Base-by-base conservation (phyloP, 1,140 invertebrate genomes). In the Adoxophyes honmai region DNA sequence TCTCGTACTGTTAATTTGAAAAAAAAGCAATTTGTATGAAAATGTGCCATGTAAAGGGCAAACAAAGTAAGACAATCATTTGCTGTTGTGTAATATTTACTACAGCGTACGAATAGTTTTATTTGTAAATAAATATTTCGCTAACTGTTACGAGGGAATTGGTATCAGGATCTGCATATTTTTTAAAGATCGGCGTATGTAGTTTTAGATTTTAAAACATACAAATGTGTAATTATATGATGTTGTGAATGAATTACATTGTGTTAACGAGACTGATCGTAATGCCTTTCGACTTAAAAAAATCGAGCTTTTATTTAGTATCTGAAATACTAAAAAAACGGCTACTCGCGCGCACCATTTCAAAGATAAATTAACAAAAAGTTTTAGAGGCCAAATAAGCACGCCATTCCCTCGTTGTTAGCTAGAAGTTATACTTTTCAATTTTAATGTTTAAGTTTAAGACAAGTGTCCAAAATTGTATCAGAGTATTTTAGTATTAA, bases 1-100 rank as follows among this genome's bases (percentile, higher is more conserved):
- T 61, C 52, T 54, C 53, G 13, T 34, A 28, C 39, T 42, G 34
- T 42, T 13, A 44, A 42, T 60, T 54, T 34, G 42, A 11, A 35
- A 48, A 42, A 60, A 54, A 35, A 48, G 21, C 39, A 18, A 44
- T 44, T 52, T 34, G 37, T 54, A 55, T 55, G 18, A 55, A 35
- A 61, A 81, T 78, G 79, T 82, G 79, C 79, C 79, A 82, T 82
- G 67, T 44, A 53, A 71, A 60, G 66, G 79, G 73, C 78, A 79
- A 68, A 70, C 64, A 70, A 44, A 14, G n/a, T n/a, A 33, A 36
- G 44, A 39, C 51, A 34, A 52, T 15, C 16, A 16, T 15, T 28
- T 34, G 33, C 18, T 36, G 28, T 7, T 57, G 38, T 57, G 16
- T 57, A 35, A 51, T 51, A 39, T 52, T 35, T 52, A 52, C 21